Base-by-base conservation (phyloP, 2,113 vertebrate genomes). In the Aspidoscelis tigris region DNA sequence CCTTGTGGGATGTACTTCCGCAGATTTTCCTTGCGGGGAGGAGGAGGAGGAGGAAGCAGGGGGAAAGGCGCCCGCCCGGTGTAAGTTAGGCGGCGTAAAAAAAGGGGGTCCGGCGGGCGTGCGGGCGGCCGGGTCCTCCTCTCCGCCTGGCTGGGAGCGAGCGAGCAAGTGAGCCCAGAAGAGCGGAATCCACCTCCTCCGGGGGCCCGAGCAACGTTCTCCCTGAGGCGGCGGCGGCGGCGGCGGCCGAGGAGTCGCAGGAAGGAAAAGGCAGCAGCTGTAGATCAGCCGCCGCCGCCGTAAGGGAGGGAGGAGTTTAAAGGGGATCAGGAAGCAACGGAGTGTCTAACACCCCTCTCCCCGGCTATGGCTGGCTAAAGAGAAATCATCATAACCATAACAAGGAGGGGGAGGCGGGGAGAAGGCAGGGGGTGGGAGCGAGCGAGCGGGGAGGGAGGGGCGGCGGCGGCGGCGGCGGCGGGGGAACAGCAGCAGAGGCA, bases 331-430 rank as follows among this genome's bases (percentile, higher is more conserved):
- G 94, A 95, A 95, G 94, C 95, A 91, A 92, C 91, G 91, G 93
- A 94, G 93, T 91, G 91, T 92, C 92, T 92, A 91, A 94, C 94
- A 95, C 95, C 92, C 94, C 95, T 18, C 58, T 89, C 89, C 65
- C 80, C 89, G 93, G 94, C 95, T 88, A 94, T 94, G 95, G 95
- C 95, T 92, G 94, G 93, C 92, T 95, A 89, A 94, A 92, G 94
- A 90, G 18, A 92, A 92, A 87, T 90, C 93, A 92, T 92, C 93
- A 89, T 93, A 94, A 93, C 93, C 93, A 94, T 93, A 86, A 93
- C 90, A 84, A 81, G 90, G 89, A 87, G 83, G 87, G 73, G 89
- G 76, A 86, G 89, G 87, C 83, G 87, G 77, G 85, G 73, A 85
- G 87, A 1, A 72, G 76, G 71, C 22, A 82, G 71, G 85, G 22